Conservation (phyloP, 2,113 vertebrate genomes). For the Neoarius graeffei region DNA sequence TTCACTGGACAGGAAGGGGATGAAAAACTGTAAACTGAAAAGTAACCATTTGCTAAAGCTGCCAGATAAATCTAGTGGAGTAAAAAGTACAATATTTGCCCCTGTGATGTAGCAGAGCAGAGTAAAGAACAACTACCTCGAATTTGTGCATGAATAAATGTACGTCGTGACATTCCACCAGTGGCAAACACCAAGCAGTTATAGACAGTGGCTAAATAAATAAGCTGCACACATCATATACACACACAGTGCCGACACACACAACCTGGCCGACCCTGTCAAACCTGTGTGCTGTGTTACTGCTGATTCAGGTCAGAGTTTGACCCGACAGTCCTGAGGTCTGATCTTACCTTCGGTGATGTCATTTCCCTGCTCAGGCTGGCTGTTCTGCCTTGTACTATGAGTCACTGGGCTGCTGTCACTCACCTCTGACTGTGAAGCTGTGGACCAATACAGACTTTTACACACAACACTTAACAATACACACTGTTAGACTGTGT, state of each 20-base stretch:
- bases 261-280: not conserved
- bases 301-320: not conserved
- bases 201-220: not conserved
- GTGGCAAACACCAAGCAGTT: not conserved
- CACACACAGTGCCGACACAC: not conserved
- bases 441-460: slow-evolving; percentile 22
- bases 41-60: no score
- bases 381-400: slow-evolving; percentile 19
- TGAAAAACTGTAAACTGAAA: no score
- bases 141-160: no score
- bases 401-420: slow-evolving; percentile 28
- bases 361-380: slow-evolving; percentile 44
- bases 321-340: slow-evolving; percentile 2
- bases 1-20: no score
- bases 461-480: not conserved
- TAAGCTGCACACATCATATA: not conserved
- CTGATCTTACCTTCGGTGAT: slow-evolving; percentile 56
- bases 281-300: not conserved
- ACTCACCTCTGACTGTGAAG: slow-evolving; percentile 45
- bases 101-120: no score
- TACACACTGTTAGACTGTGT: not conserved
- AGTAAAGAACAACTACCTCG: no score
- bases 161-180: not conserved
- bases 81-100: no score
- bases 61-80: no score